Evolutionary conservation across 2,113 vertebrate species (phyloP).

Genomic region (Phycodurus eques): DNA sequence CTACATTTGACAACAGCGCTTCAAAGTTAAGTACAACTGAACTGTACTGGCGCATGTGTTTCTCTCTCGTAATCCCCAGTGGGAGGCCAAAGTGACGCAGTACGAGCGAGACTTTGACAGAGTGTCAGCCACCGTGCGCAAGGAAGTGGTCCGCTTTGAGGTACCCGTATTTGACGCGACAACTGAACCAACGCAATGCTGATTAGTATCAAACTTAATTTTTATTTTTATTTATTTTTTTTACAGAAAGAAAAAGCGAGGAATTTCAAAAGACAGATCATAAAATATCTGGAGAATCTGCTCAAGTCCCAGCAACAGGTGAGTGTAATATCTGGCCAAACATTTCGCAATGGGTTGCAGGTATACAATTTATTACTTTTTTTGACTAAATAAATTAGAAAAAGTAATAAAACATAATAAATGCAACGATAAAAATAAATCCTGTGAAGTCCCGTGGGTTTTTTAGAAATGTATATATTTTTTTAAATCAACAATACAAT

Average conservation of each 20-base stretch:
- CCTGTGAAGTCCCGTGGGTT: too few relatives aligned
- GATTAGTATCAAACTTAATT: neutral
- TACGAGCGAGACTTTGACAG: conserved; percentile 93
- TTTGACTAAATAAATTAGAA: too few relatives aligned
- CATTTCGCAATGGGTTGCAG: too few relatives aligned
- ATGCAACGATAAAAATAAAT: too few relatives aligned
- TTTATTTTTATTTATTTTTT: neutral
- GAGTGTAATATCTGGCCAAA: conserved; percentile 6
- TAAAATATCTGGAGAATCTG: conserved; percentile 87
- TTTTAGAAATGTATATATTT: too few relatives aligned
- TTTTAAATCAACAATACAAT: too few relatives aligned
- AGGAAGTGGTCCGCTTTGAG: conserved; percentile 93
- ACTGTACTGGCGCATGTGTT: neutral
- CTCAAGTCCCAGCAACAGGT: conserved; percentile 94
- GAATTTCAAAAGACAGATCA: conserved; percentile 88
- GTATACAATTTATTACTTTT: too few relatives aligned
- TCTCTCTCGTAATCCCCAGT: conserved; percentile 65
- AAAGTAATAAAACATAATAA: too few relatives aligned
- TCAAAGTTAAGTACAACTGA: too few relatives aligned
- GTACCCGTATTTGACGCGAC: conserved; percentile 53
- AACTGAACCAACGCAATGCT: neutral
- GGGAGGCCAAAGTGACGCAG: conserved; percentile 92
- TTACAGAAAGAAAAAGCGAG: conserved; percentile 90
- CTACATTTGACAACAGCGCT: too few relatives aligned
- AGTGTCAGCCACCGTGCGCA: conserved; percentile 88